Evolutionary conservation across 2,888 invertebrate genomes (phyloP), one percentile per base, ranked within the genome.

Genomic region (Ypsolopha sequella): DNA sequence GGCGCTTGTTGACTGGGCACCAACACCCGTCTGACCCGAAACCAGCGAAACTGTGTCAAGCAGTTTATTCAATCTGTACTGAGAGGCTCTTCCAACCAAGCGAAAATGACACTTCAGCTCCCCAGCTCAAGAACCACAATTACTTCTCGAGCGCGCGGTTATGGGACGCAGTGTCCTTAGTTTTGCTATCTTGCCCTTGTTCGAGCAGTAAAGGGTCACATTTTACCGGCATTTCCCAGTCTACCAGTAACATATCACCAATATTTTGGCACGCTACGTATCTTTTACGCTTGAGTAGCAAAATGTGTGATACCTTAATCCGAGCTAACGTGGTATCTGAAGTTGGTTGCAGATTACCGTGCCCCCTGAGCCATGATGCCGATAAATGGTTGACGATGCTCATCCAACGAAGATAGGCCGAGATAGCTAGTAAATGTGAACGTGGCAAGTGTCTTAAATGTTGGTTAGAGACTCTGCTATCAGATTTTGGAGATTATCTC

Each of bases 1-100:
- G 80, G 78, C 73, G 68, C 75, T 75, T 66, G 68, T 66, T 76
- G 78, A 74, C 75, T 61, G 71, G 64, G 24, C 24, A 24, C 24
- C 62, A 68, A 61, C 68, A 70, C 73, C 76, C 72, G 78, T 73
- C 75, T 85, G 85, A 84, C 85, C 86, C 81, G 79, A 84, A 84
- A 80, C 74, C 54, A 36, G 71, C 68, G 81, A 84, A 86, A 82
- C 80, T 86, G 81, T 86, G 86, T 86, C 86, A 86, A 86, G 86
- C 78, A 79, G 86, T 86, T 86, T 86, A 86, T 86, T 86, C 84
- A 86, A 86, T 86, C 82, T 84, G 77, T 67, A 66, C 69, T 36
- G 7, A 64, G 59, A 55, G 55, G 44, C 51, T 36, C 43, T 38
- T 35, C 8, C 43, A 24, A 51, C 50, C 72, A 65, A 54, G 60